phyloP scores from a whole-genome alignment of 2,888 invertebrate species.

The Oligia fasciuncula region DNA sequence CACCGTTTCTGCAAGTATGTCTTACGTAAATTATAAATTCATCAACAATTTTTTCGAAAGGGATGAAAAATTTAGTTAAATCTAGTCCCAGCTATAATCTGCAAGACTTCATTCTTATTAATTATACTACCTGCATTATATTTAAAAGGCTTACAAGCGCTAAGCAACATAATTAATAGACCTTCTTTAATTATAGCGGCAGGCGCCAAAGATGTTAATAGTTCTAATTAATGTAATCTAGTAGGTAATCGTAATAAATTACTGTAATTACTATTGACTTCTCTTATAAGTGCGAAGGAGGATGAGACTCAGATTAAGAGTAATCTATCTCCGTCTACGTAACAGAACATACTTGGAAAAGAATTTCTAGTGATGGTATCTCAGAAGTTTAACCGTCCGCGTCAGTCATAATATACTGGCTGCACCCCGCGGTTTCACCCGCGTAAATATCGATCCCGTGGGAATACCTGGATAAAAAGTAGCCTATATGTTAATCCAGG shows the following conservation, averaged over 20 bases:
- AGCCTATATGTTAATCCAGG: no score
- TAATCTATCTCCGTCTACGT: constrained; percentile 34
- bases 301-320: constrained; percentile 36
- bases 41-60: neutral
- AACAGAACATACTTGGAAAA: constrained; percentile 5
- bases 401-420: neutral
- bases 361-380: constrained; percentile 10
- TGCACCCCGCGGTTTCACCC: no score
- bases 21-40: neutral
- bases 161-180: constrained; percentile 21
- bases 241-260: constrained; percentile 47
- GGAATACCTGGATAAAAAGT: no score
- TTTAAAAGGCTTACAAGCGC: constrained; percentile 1
- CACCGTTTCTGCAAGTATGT: neutral
- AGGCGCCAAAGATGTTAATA: constrained; percentile 55
- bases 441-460: no score
- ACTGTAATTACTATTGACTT: constrained; percentile 52
- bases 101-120: neutral
- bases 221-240: constrained; percentile 54
- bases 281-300: constrained; percentile 46
- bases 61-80: neutral
- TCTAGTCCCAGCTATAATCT: neutral
- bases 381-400: constrained; percentile 4
- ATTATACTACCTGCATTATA: neutral
- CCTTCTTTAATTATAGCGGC: constrained; percentile 44